Evolutionary conservation across 1,140 invertebrate species (phyloP).

Genomic region (Drosophila parvula): DNA sequence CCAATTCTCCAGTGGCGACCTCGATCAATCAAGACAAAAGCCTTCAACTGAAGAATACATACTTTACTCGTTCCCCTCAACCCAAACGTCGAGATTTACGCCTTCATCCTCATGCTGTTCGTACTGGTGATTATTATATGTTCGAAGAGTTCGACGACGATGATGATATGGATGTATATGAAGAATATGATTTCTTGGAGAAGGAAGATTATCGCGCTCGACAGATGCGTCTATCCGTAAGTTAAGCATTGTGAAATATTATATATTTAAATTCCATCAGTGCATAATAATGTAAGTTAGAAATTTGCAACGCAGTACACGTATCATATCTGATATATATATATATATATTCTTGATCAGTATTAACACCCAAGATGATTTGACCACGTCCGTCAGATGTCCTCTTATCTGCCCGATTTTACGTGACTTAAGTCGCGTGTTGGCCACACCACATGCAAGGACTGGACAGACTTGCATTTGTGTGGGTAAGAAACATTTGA

Average conservation of each 20-base stretch:
- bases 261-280: no score
- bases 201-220: constrained; percentile 51
- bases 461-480: no score
- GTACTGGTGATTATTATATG: constrained; percentile 69
- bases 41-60: constrained; percentile 16
- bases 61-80: constrained; percentile 20
- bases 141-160: constrained; percentile 55
- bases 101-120: constrained; percentile 60
- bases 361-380: no score
- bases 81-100: constrained; percentile 50
- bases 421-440: no score
- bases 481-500: no score
- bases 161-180: constrained; percentile 52
- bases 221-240: constrained; percentile 42
- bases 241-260: neutral
- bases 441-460: no score
- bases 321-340: no score
- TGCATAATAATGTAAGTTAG: no score
- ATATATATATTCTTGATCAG: no score
- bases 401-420: no score
- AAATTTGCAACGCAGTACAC: no score
- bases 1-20: neutral
- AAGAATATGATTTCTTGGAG: constrained; percentile 68
- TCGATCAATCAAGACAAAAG: neutral
- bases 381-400: no score